Base-by-base conservation (phyloP, 2,888 invertebrate species). In the Ormyrus thymus region DNA sequence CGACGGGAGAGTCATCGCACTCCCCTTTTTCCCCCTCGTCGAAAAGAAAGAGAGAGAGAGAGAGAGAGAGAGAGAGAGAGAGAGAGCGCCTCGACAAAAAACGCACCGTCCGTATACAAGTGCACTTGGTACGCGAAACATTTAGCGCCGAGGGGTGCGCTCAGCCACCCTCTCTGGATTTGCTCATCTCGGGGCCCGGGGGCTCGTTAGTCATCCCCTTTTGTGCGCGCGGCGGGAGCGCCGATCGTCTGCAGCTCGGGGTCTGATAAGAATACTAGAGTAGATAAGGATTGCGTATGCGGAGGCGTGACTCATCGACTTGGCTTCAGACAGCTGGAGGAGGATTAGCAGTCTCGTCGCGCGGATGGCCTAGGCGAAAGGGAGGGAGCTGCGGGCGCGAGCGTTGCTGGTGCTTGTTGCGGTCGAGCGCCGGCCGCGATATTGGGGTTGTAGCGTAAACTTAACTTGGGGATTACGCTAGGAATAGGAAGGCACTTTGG, bases 101-200 rank as follows among this genome's bases (percentile, higher is more conserved):
- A 62, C 51, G 50, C 62, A 58, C 58, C 56, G 53, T 75, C 53
- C 58, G 76, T 73, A 15, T 55, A n/a, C n/a, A 81, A 85, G 85
- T 84, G 85, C 85, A 86, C 84, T 86, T 82, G 58, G 82, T 78
- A 81, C 84, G 62, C 81, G 82, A 74, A 84, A 82, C 83, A 83
- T 85, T 79, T 83, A 83, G 78, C 81, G 76, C 81, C 81, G 15
- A 59, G 77, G 68, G 77, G 81, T 73, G 81, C 53, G 71, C 81
- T 76, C 78, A n/a, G 15, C 48, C 29, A 61, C 66, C 75, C 78
- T 77, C 78, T 62, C 50, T 59, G 58, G 7, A 68, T 72, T 55
- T 53, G 76, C 71, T 65, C 77, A 68, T 76, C 69, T 56, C 43
- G 0, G 45, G 45, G 7, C 45, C 48, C 3, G n/a, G 29, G 69